Conservation (phyloP, 2,113 vertebrate species). For the Spea multiplicata region DNA sequence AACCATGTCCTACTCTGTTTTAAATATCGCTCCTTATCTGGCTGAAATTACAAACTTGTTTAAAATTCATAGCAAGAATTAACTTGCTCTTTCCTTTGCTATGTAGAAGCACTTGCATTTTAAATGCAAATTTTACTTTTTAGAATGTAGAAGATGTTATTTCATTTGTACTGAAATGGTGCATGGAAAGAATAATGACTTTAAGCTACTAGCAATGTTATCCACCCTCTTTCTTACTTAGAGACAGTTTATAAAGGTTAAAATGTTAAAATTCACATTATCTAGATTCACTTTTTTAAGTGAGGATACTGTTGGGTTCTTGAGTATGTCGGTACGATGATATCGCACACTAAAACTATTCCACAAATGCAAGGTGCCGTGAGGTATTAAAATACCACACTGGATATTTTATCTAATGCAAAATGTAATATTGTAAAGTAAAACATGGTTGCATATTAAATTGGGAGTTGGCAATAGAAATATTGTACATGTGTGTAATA, state of each 20-base stretch:
- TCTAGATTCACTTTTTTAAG: conserved; percentile 6
- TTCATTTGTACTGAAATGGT: conserved; percentile 9
- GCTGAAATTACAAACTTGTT: conserved; percentile 1
- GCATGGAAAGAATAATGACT: conserved; percentile 7
- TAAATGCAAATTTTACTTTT: conserved; percentile 12
- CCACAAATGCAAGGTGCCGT: too few relatives aligned
- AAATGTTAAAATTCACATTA: not conserved
- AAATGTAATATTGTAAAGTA: too few relatives aligned
- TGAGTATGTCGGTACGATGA: too few relatives aligned
- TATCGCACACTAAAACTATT: too few relatives aligned
- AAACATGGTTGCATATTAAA: too few relatives aligned
- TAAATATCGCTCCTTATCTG: not conserved
- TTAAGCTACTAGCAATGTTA: conserved; percentile 17
- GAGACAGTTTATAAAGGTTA: not conserved
- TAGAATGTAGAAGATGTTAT: not conserved
- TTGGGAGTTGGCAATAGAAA: too few relatives aligned
- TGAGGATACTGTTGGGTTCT: too few relatives aligned
- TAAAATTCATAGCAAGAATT: conserved; percentile 33
- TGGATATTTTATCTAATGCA: too few relatives aligned
- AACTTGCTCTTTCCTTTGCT: conserved; percentile 20
- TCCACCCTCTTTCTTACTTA: conserved; percentile 5
- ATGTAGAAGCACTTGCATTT: conserved; percentile 4
- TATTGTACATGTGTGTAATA: too few relatives aligned
- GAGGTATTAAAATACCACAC: too few relatives aligned
- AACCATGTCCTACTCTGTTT: not conserved